Base-by-base conservation (phyloP, 2,113 vertebrate species). In the Hemichromis elongatus region DNA sequence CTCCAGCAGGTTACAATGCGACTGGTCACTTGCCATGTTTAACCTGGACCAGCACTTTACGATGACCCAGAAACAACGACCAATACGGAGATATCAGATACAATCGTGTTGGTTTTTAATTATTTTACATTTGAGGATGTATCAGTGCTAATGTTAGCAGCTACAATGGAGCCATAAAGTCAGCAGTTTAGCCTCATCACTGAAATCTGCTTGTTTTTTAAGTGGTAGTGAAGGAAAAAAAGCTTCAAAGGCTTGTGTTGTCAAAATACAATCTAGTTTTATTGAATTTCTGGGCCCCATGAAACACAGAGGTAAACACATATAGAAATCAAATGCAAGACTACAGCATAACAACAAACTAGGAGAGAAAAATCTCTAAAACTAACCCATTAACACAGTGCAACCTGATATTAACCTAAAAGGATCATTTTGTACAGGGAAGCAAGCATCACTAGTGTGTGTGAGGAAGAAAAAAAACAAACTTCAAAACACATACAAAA, bases 191-290 rank as follows among this genome's bases (percentile, higher is more conserved):
- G 18, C 42, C 6, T 37, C 50, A 37, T 53, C 33, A 37, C 30
- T 8, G 19, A 7, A 53, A n/a, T 12, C 52, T 45, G 66, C 3
- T 45, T 10, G 66, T 37, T 45, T 70, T 70, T 70, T 45, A 75
- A 19, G 70, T 52, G 1, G 42, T 1, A 30, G 3, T 30, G 13
- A 18, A 61, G 18, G 10, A 18, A 70, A 79, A 11, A 80, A 28
- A 56, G 6, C n/a, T n/a, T n/a, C n/a, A 35, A 21, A 47, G 2
- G 4, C 5, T 42, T 42, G 68, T 50, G 11, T 81, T 90, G 85
- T 91, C 83, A 94, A 94, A 95, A 94, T 94, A 94, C 93, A 93
- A 91, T 93, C 83, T 90, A 90, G 77, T 81, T 94, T 93, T 92
- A 94, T 91, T 94, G 89, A 91, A 86, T 42, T 85, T 77, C 37